Conservation (phyloP, 2,113 vertebrate genomes). For the Vulpes lagopus region DNA sequence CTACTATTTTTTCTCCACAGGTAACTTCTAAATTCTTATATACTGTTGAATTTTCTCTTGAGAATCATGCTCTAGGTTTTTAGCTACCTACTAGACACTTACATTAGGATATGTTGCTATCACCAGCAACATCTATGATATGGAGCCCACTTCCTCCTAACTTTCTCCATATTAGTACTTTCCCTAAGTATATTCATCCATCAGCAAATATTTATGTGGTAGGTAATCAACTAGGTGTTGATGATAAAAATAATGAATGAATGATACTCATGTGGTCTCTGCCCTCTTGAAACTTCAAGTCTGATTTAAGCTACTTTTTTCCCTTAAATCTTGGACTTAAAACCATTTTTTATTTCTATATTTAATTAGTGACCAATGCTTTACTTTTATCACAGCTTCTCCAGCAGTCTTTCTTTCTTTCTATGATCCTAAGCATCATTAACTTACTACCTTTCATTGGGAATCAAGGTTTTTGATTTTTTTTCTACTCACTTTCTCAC, state of each 20-base stretch:
- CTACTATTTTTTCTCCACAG: neutral
- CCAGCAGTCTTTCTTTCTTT: neutral
- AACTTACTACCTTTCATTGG: neutral
- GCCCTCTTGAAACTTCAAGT: neutral
- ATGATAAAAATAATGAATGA: neutral
- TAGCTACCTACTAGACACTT: neutral
- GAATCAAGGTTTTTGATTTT: neutral
- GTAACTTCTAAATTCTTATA: conserved; percentile 22
- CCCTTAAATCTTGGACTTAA: conserved; percentile 39
- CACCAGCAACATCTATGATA: neutral
- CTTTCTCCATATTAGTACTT: neutral
- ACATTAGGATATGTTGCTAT: neutral
- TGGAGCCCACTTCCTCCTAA: neutral
- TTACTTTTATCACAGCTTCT: neutral
- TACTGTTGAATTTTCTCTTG: neutral
- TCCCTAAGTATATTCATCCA: neutral
- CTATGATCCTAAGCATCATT: neutral
- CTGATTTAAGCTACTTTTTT: conserved; percentile 1
- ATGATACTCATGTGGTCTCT: neutral
- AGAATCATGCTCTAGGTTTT: conserved; percentile 44
- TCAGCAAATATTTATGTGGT: conserved; percentile 42
- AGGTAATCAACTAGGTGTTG: neutral
- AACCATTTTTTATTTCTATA: neutral
- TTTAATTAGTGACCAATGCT: conserved; percentile 2
- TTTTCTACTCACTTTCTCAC: conserved; percentile 9